phyloP scores from a whole-genome alignment of 2,113 vertebrate species.

The Acanthochromis polyacanthus region DNA sequence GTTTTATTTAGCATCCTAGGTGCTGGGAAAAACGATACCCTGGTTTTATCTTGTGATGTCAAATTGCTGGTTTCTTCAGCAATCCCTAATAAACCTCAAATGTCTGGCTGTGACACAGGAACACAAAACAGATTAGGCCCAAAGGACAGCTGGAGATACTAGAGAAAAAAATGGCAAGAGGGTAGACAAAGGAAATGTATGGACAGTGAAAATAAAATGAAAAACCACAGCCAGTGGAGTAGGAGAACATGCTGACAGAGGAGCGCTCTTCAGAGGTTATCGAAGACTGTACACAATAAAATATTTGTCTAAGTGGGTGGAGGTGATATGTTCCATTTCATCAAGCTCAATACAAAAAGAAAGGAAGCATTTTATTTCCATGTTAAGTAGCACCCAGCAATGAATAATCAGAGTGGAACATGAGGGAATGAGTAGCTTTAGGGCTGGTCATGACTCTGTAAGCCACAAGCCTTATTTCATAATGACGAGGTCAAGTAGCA shows the following conservation, averaged over 20 bases:
- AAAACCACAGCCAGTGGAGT: not conserved
- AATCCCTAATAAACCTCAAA: conserved; percentile 41
- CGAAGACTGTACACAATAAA: not conserved
- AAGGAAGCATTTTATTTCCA: no score
- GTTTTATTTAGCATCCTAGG: conserved; percentile 18
- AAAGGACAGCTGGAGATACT: not conserved
- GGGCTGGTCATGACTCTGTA: not conserved
- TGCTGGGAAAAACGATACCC: not conserved
- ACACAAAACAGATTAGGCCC: conserved; percentile 6
- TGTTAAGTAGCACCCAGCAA: not conserved
- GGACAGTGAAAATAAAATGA: not conserved
- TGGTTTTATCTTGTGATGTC: conserved; percentile 9
- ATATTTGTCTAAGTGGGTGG: not conserved
- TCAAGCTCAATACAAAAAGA: no score
- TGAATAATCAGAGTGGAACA: not conserved
- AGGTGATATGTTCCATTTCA: not conserved
- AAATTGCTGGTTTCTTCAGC: conserved; percentile 19
- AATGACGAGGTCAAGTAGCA: not conserved
- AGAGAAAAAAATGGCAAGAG: not conserved
- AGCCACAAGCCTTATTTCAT: conserved; percentile 3
- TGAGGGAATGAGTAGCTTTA: not conserved
- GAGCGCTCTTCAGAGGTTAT: no score
- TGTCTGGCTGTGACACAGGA: conserved; percentile 28
- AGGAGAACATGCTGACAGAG: conserved; percentile 1
- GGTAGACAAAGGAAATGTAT: not conserved